phyloP scores from a whole-genome alignment of 2,113 vertebrate genomes.

The Spizaetus ornatus region DNA sequence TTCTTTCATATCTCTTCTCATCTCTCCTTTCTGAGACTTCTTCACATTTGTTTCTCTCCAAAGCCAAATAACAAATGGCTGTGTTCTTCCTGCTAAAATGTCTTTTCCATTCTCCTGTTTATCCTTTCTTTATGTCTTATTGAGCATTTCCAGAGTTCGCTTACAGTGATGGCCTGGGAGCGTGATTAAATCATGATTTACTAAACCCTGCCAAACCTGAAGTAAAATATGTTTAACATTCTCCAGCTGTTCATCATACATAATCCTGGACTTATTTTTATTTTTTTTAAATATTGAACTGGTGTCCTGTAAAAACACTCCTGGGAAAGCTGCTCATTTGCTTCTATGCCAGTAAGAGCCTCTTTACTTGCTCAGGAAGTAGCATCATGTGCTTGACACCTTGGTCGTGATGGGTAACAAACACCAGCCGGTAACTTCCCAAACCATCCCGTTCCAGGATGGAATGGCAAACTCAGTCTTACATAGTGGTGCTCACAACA shows the following conservation, averaged over 20 bases:
- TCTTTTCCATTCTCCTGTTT: slow-evolving; percentile 55
- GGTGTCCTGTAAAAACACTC: slow-evolving; percentile 31
- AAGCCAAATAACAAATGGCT: slow-evolving; percentile 36
- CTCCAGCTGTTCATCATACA: slow-evolving; percentile 67
- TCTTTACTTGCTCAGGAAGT: slow-evolving; percentile 1
- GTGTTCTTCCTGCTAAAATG: slow-evolving; percentile 47
- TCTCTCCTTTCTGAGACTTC: not conserved
- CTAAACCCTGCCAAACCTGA: slow-evolving; percentile 61
- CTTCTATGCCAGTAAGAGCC: not conserved
- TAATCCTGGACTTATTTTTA: slow-evolving; percentile 36
- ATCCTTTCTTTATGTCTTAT: slow-evolving; percentile 19
- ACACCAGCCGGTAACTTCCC: not conserved
- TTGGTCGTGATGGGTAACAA: slow-evolving; percentile 5
- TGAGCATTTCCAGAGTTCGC: slow-evolving; percentile 63
- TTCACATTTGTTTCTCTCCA: not conserved
- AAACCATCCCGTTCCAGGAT: not conserved
- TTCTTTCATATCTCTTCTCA: not conserved
- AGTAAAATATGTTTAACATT: slow-evolving; percentile 68
- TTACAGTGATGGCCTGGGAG: slow-evolving; percentile 45
- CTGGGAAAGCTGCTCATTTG: not conserved
- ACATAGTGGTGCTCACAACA: not conserved
- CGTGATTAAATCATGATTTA: slow-evolving; percentile 63
- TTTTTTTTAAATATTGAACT: slow-evolving; percentile 56
- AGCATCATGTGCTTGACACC: slow-evolving; percentile 1
- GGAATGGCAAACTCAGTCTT: not conserved